phyloP scores from a whole-genome alignment of 2,888 invertebrate species.

The Caenorhabditis parvicauda region DNA sequence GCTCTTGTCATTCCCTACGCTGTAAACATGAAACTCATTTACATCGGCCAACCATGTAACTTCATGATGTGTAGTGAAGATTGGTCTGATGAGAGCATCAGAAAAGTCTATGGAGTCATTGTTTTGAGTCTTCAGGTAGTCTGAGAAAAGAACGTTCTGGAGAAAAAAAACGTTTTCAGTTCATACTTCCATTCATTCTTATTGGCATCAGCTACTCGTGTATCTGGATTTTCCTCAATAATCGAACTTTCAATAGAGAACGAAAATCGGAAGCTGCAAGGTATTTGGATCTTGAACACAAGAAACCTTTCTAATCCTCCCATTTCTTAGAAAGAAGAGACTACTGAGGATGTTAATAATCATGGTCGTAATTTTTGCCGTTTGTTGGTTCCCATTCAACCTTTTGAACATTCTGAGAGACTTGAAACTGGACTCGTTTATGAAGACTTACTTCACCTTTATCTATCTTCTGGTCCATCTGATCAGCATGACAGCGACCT shows the following conservation, averaged over 20 bases:
- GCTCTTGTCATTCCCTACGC: constrained; percentile 87
- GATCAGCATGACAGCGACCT: constrained; percentile 67
- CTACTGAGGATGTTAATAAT: constrained; percentile 95
- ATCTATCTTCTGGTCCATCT: constrained; percentile 85
- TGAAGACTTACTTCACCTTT: constrained; percentile 81
- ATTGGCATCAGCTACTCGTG: constrained; percentile 91
- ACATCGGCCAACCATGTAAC: constrained; percentile 64
- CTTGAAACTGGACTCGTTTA: constrained; percentile 53
- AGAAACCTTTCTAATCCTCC: background rate
- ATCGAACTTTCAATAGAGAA: constrained; percentile 20
- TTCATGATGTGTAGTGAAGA: constrained; percentile 70
- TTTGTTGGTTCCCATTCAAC: constrained; percentile 84
- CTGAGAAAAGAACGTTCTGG: background rate
- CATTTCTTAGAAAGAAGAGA: constrained; percentile 67
- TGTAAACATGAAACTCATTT: constrained; percentile 71
- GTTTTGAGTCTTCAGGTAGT: constrained; percentile 76
- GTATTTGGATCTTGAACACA: background rate
- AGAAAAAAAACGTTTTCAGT: constrained; percentile 67
- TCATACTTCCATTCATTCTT: constrained; percentile 86
- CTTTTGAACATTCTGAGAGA: constrained; percentile 68
- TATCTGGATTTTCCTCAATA: constrained; percentile 71
- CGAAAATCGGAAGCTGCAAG: constrained; percentile 18
- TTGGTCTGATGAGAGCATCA: constrained; percentile 78
- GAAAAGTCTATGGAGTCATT: constrained; percentile 78
- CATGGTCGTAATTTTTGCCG: constrained; percentile 90